A percentile compares a stretch with the other conserved stretches of the same genome.
phyloP scores from a whole-genome alignment of 2,888 invertebrate genomes.

The Ischnura elegans region DNA sequence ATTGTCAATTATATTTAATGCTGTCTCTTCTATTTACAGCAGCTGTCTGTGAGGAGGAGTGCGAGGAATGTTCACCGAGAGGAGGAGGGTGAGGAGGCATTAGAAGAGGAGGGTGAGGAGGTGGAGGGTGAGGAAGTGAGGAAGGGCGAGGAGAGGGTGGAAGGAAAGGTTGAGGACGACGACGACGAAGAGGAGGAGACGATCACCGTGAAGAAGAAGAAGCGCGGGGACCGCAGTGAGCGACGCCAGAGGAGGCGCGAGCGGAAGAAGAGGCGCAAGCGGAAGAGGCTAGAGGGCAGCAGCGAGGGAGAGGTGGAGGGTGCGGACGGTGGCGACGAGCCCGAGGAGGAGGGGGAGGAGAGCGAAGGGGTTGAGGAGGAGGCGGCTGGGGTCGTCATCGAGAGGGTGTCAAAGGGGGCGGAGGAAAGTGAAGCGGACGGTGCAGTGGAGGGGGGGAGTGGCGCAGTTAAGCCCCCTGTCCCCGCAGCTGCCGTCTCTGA shows the following conservation, averaged over 20 bases:
- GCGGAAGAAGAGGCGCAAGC: constrained; percentile 33
- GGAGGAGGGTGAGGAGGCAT: neutral
- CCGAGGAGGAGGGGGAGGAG: constrained; percentile 40
- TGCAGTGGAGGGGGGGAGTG: neutral
- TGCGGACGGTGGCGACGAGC: constrained; percentile 70
- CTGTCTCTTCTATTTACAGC: neutral
- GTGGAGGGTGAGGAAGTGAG: constrained; percentile 49
- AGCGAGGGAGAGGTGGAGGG: constrained; percentile 70
- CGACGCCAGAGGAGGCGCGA: constrained; percentile 65
- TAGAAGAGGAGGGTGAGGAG: neutral
- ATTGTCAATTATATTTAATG: too few species aligned
- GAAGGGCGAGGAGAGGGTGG: neutral
- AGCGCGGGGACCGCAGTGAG: constrained; percentile 70
- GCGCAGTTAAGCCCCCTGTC: neutral
- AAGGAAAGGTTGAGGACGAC: neutral
- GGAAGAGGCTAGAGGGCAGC: constrained; percentile 64
- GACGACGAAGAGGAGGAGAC: neutral
- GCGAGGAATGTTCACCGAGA: neutral
- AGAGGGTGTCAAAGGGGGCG: constrained; percentile 3
- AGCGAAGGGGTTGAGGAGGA: constrained; percentile 6
- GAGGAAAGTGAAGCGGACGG: neutral
- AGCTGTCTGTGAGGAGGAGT: constrained; percentile 48
- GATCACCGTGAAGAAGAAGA: constrained; percentile 61
- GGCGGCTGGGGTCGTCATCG: neutral
- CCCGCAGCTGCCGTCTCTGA: neutral